phyloP scores from a whole-genome alignment of 2,113 vertebrate species.

The Tringa solitaria region DNA sequence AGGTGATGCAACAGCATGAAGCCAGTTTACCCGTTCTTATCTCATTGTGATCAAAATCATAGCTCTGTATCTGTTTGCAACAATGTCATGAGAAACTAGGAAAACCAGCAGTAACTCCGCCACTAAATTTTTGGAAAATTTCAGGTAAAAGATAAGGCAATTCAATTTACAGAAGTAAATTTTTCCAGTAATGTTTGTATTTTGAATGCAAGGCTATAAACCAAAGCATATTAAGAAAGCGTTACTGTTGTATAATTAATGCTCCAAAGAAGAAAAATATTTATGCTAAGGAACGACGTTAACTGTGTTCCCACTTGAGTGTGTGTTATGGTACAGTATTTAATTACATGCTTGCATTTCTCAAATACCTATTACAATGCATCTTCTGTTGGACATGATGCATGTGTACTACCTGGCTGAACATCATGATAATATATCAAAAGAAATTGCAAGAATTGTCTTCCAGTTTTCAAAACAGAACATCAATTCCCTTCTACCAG shows the following conservation, averaged over 20 bases:
- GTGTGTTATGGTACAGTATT: neutral
- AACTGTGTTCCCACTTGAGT: slow-evolving; percentile 4
- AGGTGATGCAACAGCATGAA: neutral
- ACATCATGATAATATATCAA: neutral
- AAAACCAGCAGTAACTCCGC: neutral
- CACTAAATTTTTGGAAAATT: neutral
- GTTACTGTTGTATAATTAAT: neutral
- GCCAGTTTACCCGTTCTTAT: neutral
- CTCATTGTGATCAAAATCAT: neutral
- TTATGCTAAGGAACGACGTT: neutral
- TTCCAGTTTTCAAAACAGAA: neutral
- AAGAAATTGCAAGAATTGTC: neutral
- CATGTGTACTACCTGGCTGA: neutral
- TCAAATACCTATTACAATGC: neutral
- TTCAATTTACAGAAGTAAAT: neutral
- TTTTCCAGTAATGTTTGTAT: neutral
- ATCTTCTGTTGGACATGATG: neutral
- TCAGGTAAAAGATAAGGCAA: neutral
- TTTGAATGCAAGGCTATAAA: slow-evolving; percentile 1
- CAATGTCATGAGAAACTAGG: neutral
- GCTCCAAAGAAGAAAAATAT: slow-evolving; percentile 37
- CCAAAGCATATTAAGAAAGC: neutral
- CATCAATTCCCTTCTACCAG: neutral
- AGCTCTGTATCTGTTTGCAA: neutral
- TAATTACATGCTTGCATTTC: slow-evolving; percentile 15